phyloP scores from a whole-genome alignment of 2,888 invertebrate genomes.

The Sussaba pulchella region DNA sequence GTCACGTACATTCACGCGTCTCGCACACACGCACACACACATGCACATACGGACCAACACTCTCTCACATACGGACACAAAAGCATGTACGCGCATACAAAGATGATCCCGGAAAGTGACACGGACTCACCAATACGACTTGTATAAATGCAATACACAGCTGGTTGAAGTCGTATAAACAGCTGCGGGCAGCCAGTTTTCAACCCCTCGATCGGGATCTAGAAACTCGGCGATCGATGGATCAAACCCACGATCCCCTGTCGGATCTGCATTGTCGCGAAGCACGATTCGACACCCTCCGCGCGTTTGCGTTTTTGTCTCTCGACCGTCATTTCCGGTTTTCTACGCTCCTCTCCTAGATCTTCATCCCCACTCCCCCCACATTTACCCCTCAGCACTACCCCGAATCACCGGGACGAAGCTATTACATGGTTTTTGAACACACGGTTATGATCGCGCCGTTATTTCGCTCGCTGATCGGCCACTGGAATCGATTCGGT shows the following conservation, averaged over 20 bases:
- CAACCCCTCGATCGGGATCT: conserved; percentile 21
- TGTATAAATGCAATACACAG: neutral
- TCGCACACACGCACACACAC: conserved; percentile 13
- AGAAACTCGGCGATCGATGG: conserved; percentile 49
- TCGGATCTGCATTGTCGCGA: conserved; percentile 13
- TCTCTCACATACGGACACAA: too few species aligned
- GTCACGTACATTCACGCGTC: conserved; percentile 14
- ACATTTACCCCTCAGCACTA: too few species aligned
- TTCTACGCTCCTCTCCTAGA: neutral
- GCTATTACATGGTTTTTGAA: too few species aligned
- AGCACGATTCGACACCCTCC: conserved; percentile 11
- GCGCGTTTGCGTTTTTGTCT: conserved; percentile 50
- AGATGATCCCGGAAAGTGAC: neutral
- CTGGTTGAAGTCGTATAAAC: neutral
- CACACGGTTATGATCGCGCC: too few species aligned
- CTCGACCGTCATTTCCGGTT: conserved; percentile 57
- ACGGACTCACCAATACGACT: neutral
- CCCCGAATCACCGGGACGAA: too few species aligned
- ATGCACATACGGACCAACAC: neutral
- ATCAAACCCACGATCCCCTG: neutral
- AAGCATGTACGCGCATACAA: neutral
- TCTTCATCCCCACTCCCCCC: too few species aligned
- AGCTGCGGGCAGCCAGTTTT: too few species aligned
- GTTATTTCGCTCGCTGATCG: too few species aligned
- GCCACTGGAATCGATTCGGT: too few species aligned